phyloP scores from a whole-genome alignment of 2,888 invertebrate genomes.

The Drosophila affinis region DNA sequence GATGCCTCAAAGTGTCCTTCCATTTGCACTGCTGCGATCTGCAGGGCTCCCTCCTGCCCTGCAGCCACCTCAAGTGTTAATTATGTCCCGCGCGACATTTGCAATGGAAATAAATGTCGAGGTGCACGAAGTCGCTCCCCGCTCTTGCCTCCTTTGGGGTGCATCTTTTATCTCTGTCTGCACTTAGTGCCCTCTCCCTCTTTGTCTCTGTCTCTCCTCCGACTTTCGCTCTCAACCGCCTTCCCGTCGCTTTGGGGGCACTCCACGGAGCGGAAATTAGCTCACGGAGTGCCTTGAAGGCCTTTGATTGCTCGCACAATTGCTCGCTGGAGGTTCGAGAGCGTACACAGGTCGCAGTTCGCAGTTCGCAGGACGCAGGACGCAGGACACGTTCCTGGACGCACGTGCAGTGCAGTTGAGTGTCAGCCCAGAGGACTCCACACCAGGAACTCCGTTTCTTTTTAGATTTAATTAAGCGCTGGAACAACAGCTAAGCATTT shows the following conservation, averaged over 20 bases:
- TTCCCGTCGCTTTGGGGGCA: constrained; percentile 7
- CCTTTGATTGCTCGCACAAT: constrained; percentile 49
- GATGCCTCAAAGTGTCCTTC: not conserved
- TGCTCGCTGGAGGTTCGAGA: not conserved
- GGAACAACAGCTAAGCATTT: constrained; percentile 29
- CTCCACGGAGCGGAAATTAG: constrained; percentile 66
- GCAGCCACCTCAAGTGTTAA: constrained; percentile 37
- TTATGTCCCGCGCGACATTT: constrained; percentile 44
- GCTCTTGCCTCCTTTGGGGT: not conserved
- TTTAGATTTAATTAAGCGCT: constrained; percentile 55
- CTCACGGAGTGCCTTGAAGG: constrained; percentile 45
- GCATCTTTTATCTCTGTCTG: not conserved
- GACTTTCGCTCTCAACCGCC: not conserved
- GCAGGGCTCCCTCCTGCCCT: not conserved
- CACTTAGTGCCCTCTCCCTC: not conserved
- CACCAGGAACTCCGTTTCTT: constrained; percentile 8
- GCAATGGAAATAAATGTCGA: constrained; percentile 48
- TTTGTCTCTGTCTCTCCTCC: not conserved
- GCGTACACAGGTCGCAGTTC: no score
- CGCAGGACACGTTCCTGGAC: not conserved
- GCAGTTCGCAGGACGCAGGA: no score
- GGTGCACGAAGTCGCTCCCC: not conserved
- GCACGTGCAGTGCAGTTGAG: constrained; percentile 23
- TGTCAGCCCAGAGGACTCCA: not conserved
- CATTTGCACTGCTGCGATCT: not conserved